Conservation (phyloP, 2,113 vertebrate genomes). For the Phocoena sinus region DNA sequence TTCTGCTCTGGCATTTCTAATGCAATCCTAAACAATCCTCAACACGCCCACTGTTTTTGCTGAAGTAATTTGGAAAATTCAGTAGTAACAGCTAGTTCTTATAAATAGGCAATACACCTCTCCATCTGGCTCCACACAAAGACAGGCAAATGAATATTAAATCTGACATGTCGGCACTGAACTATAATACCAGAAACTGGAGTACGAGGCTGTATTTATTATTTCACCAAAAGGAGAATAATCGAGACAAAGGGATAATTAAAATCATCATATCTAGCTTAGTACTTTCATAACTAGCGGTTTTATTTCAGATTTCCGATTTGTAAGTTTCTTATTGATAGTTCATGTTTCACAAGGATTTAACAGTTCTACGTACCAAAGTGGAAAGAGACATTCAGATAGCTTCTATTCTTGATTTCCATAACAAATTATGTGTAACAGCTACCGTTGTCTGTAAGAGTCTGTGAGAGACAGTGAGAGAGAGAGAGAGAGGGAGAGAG, state of each 20-base stretch:
- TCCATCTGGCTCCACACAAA: constrained; percentile 1
- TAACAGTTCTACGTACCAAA: neutral
- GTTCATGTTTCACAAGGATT: neutral
- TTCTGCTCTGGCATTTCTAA: neutral
- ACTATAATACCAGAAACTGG: constrained; percentile 25
- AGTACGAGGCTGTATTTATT: constrained; percentile 20
- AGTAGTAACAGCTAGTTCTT: constrained; percentile 1
- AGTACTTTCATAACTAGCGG: constrained; percentile 40
- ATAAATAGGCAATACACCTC: neutral
- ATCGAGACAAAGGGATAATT: constrained; percentile 44
- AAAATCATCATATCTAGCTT: constrained; percentile 14
- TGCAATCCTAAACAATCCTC: neutral
- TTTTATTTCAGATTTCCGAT: constrained; percentile 32
- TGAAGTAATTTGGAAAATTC: neutral
- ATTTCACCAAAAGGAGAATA: constrained; percentile 30
- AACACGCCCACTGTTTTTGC: neutral
- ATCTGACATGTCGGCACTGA: constrained; percentile 10
- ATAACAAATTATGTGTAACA: neutral
- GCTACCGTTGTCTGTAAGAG: neutral
- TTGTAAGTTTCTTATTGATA: constrained; percentile 4
- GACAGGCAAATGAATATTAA: constrained; percentile 25
- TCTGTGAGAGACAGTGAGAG: neutral
- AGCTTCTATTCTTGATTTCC: neutral
- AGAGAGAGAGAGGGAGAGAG: too few relatives aligned
- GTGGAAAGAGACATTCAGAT: neutral